Evolutionary conservation across 2,113 vertebrate species (phyloP).

Genomic region (Ictidomys tridecemlineatus): DNA sequence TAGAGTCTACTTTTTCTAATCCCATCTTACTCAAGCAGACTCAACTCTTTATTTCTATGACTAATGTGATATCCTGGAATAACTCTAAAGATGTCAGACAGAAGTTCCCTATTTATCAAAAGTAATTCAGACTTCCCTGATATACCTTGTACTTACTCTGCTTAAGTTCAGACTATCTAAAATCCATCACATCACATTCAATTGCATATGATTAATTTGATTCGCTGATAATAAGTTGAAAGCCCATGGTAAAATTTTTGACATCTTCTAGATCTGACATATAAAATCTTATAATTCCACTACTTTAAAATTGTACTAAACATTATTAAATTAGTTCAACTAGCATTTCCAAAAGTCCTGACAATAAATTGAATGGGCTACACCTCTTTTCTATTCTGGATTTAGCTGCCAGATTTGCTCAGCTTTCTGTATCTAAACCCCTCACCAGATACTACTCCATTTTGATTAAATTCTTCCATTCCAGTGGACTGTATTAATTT

Average conservation of each 20-base stretch:
- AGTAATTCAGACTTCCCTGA: background rate
- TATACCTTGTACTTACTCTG: background rate
- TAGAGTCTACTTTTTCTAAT: background rate
- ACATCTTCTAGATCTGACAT: conserved; percentile 26
- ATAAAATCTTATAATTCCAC: background rate
- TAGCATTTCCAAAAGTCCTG: conserved; percentile 7
- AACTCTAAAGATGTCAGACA: background rate
- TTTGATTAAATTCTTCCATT: conserved; percentile 57
- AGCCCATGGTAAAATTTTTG: background rate
- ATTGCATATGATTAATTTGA: conserved; percentile 17
- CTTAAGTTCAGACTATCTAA: background rate
- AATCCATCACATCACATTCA: background rate
- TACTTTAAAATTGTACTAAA: background rate
- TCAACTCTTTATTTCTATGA: background rate
- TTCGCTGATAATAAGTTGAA: conserved; percentile 45
- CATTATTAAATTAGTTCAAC: conserved; percentile 60
- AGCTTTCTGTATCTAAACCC: conserved; percentile 64
- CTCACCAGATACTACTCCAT: background rate
- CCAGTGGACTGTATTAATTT: conserved; percentile 17
- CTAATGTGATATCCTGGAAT: background rate
- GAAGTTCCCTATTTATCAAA: background rate
- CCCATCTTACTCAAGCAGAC: background rate
- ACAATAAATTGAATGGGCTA: conserved; percentile 21
- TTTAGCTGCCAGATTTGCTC: conserved; percentile 41
- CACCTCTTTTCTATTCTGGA: conserved; percentile 54